phyloP scores from a whole-genome alignment of 2,113 vertebrate genomes.

The cattle (Bos taurus) region DNA sequence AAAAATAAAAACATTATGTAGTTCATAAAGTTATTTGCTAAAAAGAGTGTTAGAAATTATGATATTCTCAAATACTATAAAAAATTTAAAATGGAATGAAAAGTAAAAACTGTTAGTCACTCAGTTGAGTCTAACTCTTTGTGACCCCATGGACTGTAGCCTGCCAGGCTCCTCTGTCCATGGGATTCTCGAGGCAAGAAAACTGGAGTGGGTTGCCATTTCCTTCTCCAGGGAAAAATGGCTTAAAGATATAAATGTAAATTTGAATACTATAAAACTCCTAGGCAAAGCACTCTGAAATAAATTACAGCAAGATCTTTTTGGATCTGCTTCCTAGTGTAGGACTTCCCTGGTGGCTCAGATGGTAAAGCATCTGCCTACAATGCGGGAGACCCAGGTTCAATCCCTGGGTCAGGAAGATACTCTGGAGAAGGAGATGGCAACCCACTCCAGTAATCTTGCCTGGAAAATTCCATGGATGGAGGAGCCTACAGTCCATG shows the following conservation, averaged over 20 bases:
- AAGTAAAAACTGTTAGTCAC: neutral
- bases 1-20: neutral
- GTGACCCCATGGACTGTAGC: neutral
- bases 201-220: neutral
- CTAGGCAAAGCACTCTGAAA: neutral
- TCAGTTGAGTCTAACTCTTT: neutral
- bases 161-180: neutral
- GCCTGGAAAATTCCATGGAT: neutral
- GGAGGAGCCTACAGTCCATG: neutral
- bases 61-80: neutral
- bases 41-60: neutral
- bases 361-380: rapidly evolving
- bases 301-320: neutral
- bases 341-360: neutral
- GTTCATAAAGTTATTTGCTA: neutral
- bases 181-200: neutral
- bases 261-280: neutral
- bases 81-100: neutral
- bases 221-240: neutral
- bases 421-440: neutral
- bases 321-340: neutral
- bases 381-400: neutral
- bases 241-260: neutral
- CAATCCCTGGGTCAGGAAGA: neutral
- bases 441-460: neutral